phyloP scores from a whole-genome alignment of 2,888 invertebrate species.

The Cynaeus angustus region DNA sequence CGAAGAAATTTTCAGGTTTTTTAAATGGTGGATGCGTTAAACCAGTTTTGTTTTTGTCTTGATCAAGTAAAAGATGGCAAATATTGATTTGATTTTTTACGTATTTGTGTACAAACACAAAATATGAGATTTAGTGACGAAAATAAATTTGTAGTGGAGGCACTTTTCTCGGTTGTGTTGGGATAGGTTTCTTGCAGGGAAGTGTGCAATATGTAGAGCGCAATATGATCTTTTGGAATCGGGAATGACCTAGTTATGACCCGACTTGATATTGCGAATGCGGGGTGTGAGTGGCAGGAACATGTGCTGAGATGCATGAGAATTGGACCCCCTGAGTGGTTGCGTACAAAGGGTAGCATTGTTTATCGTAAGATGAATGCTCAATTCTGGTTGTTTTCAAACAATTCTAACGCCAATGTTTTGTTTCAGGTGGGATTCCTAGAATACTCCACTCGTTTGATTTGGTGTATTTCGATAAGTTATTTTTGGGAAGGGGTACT shows the following conservation, averaged over 20 bases:
- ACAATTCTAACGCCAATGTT: constrained; percentile 45
- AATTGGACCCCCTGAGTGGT: constrained; percentile 50
- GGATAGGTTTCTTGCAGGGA: neutral
- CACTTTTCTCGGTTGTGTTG: no score
- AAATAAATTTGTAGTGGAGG: no score
- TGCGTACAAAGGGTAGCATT: constrained; percentile 53
- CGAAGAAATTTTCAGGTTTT: no score
- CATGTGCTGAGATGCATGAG: constrained; percentile 60
- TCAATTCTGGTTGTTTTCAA: constrained; percentile 49
- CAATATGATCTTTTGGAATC: constrained; percentile 34
- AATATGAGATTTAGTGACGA: no score
- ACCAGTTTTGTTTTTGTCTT: no score
- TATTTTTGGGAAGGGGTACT: constrained; percentile 7
- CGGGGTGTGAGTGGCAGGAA: constrained; percentile 56
- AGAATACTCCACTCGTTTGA: constrained; percentile 26
- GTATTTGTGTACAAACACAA: no score
- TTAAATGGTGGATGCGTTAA: no score
- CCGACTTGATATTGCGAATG: constrained; percentile 45
- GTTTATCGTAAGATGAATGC: constrained; percentile 57
- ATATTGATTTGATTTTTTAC: no score
- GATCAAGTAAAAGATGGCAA: no score
- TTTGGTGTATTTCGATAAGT: constrained; percentile 28
- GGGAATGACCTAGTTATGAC: constrained; percentile 41
- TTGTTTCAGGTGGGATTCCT: constrained; percentile 47
- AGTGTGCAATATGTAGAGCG: constrained; percentile 4